Evolutionary conservation across 2,113 vertebrate species (phyloP).

Genomic region (Atrichornis clamosus): DNA sequence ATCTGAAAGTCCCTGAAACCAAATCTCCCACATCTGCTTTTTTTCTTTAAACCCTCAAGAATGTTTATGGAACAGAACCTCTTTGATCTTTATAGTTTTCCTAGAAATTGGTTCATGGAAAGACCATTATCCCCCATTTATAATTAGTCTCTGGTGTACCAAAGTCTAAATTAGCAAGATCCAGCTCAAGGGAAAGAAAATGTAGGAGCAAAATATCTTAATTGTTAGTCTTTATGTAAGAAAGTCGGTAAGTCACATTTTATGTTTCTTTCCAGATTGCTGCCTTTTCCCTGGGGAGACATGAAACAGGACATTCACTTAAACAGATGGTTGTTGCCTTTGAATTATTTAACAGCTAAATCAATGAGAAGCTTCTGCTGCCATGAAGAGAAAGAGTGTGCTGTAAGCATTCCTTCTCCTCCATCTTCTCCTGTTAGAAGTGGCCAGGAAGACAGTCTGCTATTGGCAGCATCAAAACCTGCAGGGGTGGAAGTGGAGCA

Average conservation of each 20-base stretch:
- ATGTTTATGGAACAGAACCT: background rate
- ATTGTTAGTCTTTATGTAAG: background rate
- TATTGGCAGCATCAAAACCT: background rate
- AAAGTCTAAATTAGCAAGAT: background rate
- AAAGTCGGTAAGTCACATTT: background rate
- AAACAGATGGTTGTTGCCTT: slow-evolving; percentile 10
- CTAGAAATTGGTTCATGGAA: background rate
- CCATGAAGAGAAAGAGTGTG: background rate
- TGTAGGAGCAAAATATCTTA: background rate
- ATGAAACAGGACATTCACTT: slow-evolving; percentile 26
- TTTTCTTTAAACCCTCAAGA: background rate
- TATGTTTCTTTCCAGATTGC: background rate
- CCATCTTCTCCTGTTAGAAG: background rate
- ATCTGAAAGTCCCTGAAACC: background rate
- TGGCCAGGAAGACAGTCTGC: background rate
- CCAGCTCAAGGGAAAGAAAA: background rate
- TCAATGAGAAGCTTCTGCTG: slow-evolving; percentile 2
- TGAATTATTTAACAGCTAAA: slow-evolving; percentile 39
- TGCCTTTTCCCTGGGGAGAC: background rate
- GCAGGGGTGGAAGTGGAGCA: background rate
- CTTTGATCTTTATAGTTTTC: background rate
- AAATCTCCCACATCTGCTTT: background rate
- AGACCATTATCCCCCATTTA: background rate
- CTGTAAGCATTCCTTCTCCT: background rate
- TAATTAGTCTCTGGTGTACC: background rate